Evolutionary conservation across 1,140 invertebrate genomes (phyloP).

Genomic region (Popillia japonica): DNA sequence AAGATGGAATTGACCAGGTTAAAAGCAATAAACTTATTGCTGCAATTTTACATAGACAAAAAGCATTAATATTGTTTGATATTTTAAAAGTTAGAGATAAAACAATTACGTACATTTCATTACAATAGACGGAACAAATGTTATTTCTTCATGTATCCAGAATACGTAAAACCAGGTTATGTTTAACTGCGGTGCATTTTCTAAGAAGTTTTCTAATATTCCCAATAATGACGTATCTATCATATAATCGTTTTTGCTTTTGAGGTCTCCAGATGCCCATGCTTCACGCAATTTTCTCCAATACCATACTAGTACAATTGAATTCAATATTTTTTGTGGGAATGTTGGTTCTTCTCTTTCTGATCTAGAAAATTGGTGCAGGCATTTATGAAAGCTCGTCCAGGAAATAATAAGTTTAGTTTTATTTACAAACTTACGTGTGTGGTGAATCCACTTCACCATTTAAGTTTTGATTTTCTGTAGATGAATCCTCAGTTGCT

Average conservation of each 20-base stretch:
- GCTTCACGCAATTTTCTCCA: slow-evolving; percentile 14
- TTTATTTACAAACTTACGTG: too few species aligned
- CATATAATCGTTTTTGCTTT: neutral
- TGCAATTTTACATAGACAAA: neutral
- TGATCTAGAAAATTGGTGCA: too few species aligned
- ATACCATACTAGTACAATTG: slow-evolving; percentile 20
- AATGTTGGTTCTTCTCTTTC: neutral
- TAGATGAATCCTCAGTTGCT: too few species aligned
- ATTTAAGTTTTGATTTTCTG: too few species aligned
- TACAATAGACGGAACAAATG: neutral
- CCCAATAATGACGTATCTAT: neutral
- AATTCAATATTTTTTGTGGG: neutral
- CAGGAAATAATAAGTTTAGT: too few species aligned
- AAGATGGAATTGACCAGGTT: slow-evolving; percentile 3
- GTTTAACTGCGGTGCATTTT: neutral
- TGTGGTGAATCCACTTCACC: too few species aligned
- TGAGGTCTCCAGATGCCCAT: neutral
- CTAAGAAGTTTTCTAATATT: slow-evolving; percentile 9
- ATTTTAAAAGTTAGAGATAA: neutral
- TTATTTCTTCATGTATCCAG: neutral
- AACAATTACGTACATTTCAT: neutral
- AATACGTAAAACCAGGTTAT: neutral
- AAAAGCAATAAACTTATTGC: slow-evolving; percentile 1
- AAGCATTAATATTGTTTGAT: neutral
- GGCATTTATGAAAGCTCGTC: too few species aligned